Evolutionary conservation across 92 coral and sea anemone genomes (phyloP), one percentile per base, ranked within the genome.

Genomic region (Porites cylindrica): DNA sequence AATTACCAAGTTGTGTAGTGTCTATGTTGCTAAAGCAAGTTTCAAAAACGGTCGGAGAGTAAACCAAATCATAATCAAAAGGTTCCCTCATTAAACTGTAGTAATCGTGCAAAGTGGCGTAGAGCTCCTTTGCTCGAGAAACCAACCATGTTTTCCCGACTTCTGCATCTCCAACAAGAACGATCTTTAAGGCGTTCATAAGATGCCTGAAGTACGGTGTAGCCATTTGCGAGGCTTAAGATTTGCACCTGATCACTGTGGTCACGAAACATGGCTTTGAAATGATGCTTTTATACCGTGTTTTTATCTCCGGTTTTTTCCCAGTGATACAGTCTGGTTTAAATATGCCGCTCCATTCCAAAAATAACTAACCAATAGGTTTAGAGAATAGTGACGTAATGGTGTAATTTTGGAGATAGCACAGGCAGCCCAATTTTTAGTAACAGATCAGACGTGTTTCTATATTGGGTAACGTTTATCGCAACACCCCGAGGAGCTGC

Each of bases 121-220:
- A 83, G 19, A 81, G 73, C 13, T 87, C 92, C 13, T 87, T 89
- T n/a, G 90, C 82, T 78, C 86, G 94, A 18, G 94, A 82, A 71
- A 92, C 83, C 63, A 94, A 59, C 54, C 94, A 89, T 51, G 98
- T 79, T 85, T 94, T 94, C 10, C 98, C 98, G 12, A 94, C 95
- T 58, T 60, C 71, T 2, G 92, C 81, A 65, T 94, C 98, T 20
- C 98, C 98, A 11, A 94, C 91, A 43, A 94, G 85, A 2, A 94
- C 98, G 50, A 94, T 77, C 21, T 94, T 89, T 64, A 93, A 81
- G 10, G 93, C 81, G 61, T 61, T 74, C 23, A 16, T 18, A 4
- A 51, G 51, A 67, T 85, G 82, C 62, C 24, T 23, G 56, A 26
- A 24, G 51, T 21, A 50, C 26, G 66, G n/a, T 3, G 80, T 13